Conservation (phyloP, 2,888 invertebrate species). For the Nomada fucata region DNA sequence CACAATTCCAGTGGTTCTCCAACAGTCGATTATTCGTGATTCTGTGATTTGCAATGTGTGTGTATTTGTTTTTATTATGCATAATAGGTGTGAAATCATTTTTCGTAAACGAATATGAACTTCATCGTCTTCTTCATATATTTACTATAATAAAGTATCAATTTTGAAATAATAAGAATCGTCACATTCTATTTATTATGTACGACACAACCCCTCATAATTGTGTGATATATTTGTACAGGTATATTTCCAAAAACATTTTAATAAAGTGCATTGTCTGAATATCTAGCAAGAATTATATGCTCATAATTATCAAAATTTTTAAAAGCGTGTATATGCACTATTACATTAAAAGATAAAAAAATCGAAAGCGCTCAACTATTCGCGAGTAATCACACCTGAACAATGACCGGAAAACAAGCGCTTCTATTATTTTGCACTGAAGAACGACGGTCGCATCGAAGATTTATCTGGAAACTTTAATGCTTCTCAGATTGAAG, state of each 20-base stretch:
- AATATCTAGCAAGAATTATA: too few species aligned
- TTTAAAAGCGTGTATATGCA: background rate
- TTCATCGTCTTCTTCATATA: background rate
- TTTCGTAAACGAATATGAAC: background rate
- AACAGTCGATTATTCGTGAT: slow-evolving; percentile 31
- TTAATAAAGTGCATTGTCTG: background rate
- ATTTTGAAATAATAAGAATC: background rate
- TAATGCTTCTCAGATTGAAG: slow-evolving; percentile 40
- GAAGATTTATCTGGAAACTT: slow-evolving; percentile 49
- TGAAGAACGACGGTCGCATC: slow-evolving; percentile 11
- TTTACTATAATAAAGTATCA: background rate
- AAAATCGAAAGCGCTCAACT: background rate
- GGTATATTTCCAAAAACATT: background rate
- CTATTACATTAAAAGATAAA: slow-evolving; percentile 8
- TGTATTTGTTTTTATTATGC: slow-evolving; percentile 28
- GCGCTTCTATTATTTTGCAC: slow-evolving; percentile 26
- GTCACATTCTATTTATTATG: background rate
- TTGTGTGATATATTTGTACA: background rate
- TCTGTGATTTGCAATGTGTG: background rate
- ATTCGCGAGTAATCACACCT: slow-evolving; percentile 18
- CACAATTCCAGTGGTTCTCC: slow-evolving; percentile 77
- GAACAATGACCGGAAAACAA: slow-evolving; percentile 30
- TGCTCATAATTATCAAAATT: background rate
- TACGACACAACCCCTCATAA: background rate
- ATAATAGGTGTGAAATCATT: slow-evolving; percentile 5